Evolutionary conservation across 2,888 invertebrate genomes (phyloP).

Genomic region (Amphipoea oculea): DNA sequence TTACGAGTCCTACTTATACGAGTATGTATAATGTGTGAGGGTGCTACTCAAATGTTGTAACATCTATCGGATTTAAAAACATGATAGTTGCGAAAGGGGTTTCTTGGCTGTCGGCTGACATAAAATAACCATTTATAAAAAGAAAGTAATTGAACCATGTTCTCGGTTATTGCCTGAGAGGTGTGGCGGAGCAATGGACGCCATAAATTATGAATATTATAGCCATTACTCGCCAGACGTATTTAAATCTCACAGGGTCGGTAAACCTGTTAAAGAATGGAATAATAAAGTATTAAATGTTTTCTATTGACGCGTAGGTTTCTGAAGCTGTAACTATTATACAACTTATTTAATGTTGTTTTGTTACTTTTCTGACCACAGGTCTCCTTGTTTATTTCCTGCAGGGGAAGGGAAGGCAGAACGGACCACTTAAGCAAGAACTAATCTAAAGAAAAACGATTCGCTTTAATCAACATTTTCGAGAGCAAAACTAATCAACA

Average conservation of each 20-base stretch:
- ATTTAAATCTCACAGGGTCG: constrained; percentile 47
- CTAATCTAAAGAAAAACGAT: not conserved
- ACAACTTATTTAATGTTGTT: not conserved
- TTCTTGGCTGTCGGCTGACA: constrained; percentile 27
- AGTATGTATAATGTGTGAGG: constrained; percentile 20
- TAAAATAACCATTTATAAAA: constrained; percentile 49
- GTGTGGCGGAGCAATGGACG: constrained; percentile 50
- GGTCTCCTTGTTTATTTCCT: not conserved
- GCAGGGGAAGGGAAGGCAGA: not conserved
- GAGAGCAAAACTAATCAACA: not conserved
- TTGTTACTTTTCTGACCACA: not conserved
- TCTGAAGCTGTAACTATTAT: not conserved
- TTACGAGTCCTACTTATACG: constrained; percentile 22
- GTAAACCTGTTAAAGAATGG: constrained; percentile 39
- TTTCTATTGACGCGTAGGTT: constrained; percentile 7
- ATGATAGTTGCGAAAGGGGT: constrained; percentile 22
- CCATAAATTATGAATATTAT: constrained; percentile 54
- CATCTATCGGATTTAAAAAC: constrained; percentile 28
- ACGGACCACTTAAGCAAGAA: not conserved
- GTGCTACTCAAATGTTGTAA: constrained; percentile 18
- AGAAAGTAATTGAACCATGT: constrained; percentile 47
- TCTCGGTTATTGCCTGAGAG: constrained; percentile 40
- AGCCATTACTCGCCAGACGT: constrained; percentile 47
- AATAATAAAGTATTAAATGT: constrained; percentile 9
- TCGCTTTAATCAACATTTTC: not conserved